Evolutionary conservation across 2,888 invertebrate genomes (phyloP).

Genomic region (Acronicta alni): DNA sequence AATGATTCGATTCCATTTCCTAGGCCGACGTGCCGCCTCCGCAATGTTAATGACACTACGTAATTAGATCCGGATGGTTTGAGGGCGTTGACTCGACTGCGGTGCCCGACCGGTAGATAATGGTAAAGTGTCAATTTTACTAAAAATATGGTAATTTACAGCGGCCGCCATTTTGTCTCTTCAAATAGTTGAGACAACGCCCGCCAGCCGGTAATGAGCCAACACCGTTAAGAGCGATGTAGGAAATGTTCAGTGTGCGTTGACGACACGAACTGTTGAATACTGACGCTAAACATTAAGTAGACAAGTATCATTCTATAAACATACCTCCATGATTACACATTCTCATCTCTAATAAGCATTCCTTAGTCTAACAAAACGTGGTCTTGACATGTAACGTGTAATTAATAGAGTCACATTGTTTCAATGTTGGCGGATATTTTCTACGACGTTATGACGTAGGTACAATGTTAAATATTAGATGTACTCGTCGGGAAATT

Average conservation of each 20-base stretch:
- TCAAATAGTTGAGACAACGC: conserved; percentile 62
- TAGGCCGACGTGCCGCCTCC: conserved; percentile 88
- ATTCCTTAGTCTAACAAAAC: conserved; percentile 19
- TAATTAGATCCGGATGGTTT: conserved; percentile 89
- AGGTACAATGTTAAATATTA: conserved; percentile 22
- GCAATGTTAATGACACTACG: conserved; percentile 87
- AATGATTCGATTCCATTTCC: conserved; percentile 90
- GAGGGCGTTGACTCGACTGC: conserved; percentile 83
- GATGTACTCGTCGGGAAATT: conserved; percentile 32
- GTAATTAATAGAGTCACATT: conserved; percentile 37
- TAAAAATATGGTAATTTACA: conserved; percentile 86
- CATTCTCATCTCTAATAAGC: conserved; percentile 7
- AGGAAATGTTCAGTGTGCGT: conserved; percentile 35
- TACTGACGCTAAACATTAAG: conserved; percentile 14
- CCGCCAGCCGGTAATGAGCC: conserved; percentile 55
- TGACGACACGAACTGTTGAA: conserved; percentile 35
- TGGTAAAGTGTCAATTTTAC: conserved; percentile 86
- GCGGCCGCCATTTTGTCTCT: conserved; percentile 71
- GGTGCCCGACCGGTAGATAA: conserved; percentile 83
- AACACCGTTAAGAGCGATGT: conserved; percentile 52
- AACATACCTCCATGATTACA: conserved; percentile 15
- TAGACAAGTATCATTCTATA: conserved; percentile 20
- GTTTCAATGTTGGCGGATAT: conserved; percentile 18
- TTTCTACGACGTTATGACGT: conserved; percentile 35
- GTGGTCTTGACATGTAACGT: conserved; percentile 1